Evolutionary conservation across 2,113 vertebrate species (phyloP).

Genomic region (Cariama cristata): DNA sequence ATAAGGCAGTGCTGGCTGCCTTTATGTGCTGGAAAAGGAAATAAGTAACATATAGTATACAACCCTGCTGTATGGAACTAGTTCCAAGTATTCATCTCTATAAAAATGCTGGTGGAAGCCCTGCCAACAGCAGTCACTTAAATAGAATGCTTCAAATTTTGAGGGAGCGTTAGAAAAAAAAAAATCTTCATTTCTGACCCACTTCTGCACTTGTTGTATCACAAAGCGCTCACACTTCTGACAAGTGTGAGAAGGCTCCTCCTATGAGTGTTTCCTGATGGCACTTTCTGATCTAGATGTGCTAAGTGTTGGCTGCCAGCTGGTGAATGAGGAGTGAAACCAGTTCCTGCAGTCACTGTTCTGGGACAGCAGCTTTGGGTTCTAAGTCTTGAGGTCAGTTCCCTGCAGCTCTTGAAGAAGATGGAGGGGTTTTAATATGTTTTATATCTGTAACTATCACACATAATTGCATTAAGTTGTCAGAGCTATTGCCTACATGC

Average conservation of each 20-base stretch:
- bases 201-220: not conserved
- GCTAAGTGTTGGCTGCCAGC: not conserved
- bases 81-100: not conserved
- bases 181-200: not conserved
- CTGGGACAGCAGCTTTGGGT: not conserved
- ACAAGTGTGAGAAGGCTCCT: not conserved
- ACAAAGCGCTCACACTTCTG: not conserved
- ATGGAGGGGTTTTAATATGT: not conserved
- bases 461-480: not conserved
- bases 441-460: not conserved
- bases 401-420: not conserved
- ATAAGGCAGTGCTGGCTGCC: not conserved
- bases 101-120: not conserved
- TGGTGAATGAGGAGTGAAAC: not conserved
- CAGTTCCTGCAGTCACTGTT: not conserved
- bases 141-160: not conserved
- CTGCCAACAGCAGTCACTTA: not conserved
- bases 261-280: not conserved
- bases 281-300: not conserved
- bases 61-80: not conserved
- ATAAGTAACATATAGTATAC: not conserved
- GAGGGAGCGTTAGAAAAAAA: not conserved
- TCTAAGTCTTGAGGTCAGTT: not conserved
- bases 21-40: not conserved
- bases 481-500: not conserved